phyloP scores from a whole-genome alignment of 2,113 vertebrate genomes.

The Macaca mulatta region DNA sequence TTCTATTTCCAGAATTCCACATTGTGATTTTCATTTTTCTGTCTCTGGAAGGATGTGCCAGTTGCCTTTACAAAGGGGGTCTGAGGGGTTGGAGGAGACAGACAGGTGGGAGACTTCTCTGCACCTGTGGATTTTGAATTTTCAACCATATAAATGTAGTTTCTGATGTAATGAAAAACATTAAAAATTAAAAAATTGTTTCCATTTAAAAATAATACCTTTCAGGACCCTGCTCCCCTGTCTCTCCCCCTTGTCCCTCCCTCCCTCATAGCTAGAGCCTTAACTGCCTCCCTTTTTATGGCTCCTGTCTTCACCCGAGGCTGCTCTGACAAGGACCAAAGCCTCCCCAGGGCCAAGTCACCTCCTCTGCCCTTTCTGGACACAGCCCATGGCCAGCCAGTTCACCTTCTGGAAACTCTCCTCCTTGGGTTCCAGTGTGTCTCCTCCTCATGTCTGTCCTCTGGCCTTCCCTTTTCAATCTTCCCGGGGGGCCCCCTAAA shows the following conservation, averaged over 20 bases:
- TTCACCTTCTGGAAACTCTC: neutral
- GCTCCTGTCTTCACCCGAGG: neutral
- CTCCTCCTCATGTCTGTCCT: neutral
- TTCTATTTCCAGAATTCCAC: neutral
- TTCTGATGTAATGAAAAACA: neutral
- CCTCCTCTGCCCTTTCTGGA: neutral
- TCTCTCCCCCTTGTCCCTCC: neutral
- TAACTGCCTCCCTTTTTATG: neutral
- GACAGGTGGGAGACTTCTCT: neutral
- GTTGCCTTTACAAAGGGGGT: neutral
- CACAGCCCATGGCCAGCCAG: neutral
- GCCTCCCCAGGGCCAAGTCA: neutral
- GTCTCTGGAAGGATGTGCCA: neutral
- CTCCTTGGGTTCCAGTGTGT: neutral
- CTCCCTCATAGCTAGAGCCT: neutral
- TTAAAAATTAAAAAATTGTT: neutral
- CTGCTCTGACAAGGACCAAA: neutral
- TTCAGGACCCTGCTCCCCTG: neutral
- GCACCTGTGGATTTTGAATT: neutral
- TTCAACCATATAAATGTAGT: neutral
- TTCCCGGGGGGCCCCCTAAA: neutral
- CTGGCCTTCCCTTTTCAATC: neutral
- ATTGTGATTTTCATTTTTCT: neutral
- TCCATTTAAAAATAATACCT: neutral
- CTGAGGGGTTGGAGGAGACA: neutral